These are phyloP conservation scores for Patiria pectinifera DNA, from an alignment of 53 echinoderm and acorn worm species.

Conservation along the genomic window DNA sequence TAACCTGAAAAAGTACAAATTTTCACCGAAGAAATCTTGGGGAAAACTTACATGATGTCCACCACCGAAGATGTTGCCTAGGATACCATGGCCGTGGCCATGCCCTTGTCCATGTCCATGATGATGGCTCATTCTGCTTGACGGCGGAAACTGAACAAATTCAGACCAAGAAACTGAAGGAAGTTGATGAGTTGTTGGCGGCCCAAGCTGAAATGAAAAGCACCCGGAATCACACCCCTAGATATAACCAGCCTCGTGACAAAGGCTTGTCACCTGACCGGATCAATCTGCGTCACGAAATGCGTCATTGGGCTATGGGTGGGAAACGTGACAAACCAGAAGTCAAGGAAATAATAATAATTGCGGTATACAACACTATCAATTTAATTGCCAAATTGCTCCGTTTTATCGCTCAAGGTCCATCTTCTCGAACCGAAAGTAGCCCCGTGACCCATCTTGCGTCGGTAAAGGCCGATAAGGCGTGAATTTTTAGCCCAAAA, in stretches of 20 bases:
- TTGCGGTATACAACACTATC: too few species aligned
- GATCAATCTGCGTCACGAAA: not conserved
- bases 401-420: not conserved
- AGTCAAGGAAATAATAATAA: not conserved
- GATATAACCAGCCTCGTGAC: not conserved
- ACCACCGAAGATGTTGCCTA: conserved; percentile 5
- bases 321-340: not conserved
- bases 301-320: not conserved
- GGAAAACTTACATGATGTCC: conserved; percentile 3
- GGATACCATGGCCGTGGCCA: not conserved
- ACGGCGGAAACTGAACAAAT: not conserved
- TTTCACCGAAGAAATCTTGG: not conserved
- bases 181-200: not conserved
- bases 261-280: not conserved
- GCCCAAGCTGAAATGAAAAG: not conserved
- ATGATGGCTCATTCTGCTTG: conserved; percentile 4
- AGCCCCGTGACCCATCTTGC: not conserved
- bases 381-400: too few species aligned
- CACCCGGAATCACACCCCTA: not conserved
- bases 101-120: not conserved
- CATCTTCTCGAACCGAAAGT: not conserved
- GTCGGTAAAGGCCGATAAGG: not conserved
- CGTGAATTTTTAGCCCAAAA: not conserved
- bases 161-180: not conserved
- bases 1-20: not conserved